Conservation (phyloP, 1,140 invertebrate genomes). For the Cyclina sinensis region DNA sequence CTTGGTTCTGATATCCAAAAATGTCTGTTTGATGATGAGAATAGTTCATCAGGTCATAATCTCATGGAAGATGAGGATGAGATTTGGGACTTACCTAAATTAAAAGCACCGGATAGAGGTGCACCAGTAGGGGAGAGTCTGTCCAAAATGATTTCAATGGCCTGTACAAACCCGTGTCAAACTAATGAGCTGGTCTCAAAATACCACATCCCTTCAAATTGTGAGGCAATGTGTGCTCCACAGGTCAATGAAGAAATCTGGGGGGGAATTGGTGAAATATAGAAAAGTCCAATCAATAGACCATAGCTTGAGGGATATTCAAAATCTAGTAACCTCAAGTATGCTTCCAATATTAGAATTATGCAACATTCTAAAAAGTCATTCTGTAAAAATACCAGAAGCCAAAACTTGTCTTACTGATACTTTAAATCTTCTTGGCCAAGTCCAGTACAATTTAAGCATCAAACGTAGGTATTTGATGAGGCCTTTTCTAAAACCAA, state of each 20-base stretch:
- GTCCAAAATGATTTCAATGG: background rate
- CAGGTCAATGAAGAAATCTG: constrained; percentile 36
- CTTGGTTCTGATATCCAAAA: background rate
- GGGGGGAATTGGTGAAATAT: background rate
- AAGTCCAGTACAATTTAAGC: constrained; percentile 41
- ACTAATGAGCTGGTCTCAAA: background rate
- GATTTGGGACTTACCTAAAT: background rate
- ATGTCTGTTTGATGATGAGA: background rate
- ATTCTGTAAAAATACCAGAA: background rate
- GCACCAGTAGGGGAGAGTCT: background rate
- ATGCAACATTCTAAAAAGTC: background rate
- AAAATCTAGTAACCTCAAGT: constrained; percentile 28
- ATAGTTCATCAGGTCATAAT: background rate
- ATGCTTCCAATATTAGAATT: constrained; percentile 33
- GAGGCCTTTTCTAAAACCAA: constrained; percentile 31
- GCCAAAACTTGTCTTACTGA: constrained; percentile 2
- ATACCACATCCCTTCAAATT: constrained; percentile 21
- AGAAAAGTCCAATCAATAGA: background rate
- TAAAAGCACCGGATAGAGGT: constrained; percentile 18
- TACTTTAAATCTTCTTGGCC: constrained; percentile 34
- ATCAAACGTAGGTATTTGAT: constrained; percentile 37
- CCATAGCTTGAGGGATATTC: constrained; percentile 4
- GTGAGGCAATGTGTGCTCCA: background rate
- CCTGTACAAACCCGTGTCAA: background rate
- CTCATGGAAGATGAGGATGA: background rate